A percentile compares a stretch with the other conserved stretches of the same genome.
These are phyloP conservation scores for Halocaridina rubra DNA, from an alignment of 2,888 invertebrate species.

Conservation along the genomic window DNA sequence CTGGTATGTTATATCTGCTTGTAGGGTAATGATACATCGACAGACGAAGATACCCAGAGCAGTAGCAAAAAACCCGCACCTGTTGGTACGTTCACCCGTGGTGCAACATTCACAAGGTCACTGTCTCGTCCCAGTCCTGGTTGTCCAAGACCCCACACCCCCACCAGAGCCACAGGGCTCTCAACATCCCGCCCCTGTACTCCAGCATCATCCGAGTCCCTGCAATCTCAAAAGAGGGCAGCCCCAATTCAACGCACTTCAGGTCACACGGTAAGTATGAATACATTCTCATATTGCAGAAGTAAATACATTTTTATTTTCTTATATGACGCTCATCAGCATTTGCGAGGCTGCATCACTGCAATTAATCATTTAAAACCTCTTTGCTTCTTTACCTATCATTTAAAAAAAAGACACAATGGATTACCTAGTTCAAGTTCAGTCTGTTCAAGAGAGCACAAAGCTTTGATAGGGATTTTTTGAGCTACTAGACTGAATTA, in stretches of 20 bases:
- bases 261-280: constrained; percentile 35
- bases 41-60: constrained; percentile 44
- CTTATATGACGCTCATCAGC: too few species aligned
- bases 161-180: background rate
- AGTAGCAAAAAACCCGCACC: constrained; percentile 34
- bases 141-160: constrained; percentile 45
- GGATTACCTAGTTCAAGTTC: too few species aligned
- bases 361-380: too few species aligned
- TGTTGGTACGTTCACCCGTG: constrained; percentile 31
- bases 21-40: constrained; percentile 46
- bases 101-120: constrained; percentile 51
- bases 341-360: too few species aligned
- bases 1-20: too few species aligned
- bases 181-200: constrained; percentile 35
- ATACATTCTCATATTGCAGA: too few species aligned
- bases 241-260: constrained; percentile 30
- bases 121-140: constrained; percentile 31
- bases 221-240: constrained; percentile 31
- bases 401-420: too few species aligned
- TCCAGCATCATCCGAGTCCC: constrained; percentile 19
- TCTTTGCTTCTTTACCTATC: too few species aligned
- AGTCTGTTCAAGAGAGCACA: too few species aligned
- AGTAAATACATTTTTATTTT: too few species aligned
- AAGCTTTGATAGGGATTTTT: too few species aligned
- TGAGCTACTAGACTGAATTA: too few species aligned